Evolutionary conservation across 2,797 vertebrate genomes (phyloP), one percentile per base, ranked within the genome.

Genomic region (Chloroceryle amazona): DNA sequence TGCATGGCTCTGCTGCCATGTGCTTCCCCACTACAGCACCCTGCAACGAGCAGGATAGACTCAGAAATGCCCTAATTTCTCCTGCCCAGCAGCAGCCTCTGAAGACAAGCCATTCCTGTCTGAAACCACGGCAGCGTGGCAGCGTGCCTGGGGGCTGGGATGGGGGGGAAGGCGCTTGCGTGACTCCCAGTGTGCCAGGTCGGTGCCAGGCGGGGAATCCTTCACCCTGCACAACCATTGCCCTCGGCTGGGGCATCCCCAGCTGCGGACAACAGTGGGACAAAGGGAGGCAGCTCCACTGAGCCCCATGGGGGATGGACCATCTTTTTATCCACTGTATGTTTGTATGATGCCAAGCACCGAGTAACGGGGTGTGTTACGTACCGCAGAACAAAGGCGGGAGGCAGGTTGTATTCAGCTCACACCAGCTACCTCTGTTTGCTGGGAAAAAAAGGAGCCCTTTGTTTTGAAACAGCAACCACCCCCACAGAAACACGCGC

Each of bases 381-480:
- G 73, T 60, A 54, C 73, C 0, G 1, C 16, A 1, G 86, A 89
- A 93, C 94, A 93, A 93, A 97, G 92, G 95, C 91, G 84, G 86
- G 26, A 75, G 81, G 92, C 76, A 93, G 87, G 93, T 72, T 92
- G 81, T 29, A 31, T 88, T 94, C 94, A 71, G 87, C 88, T 90
- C 86, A 51, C 90, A 94, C 85, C 91, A 93, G 85, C 91, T 52
- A 95, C 91, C 82, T 93, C 96, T n/a, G 44, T 44, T 60, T 52
- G 80, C 92, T 62, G 80, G 80, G 26, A 29, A 26, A 89, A 92
- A 96, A 95, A 93, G 86, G 83, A 96, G 85, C 73, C 61, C 86
- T 96, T 97, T 97, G 96, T 96, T 79, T 90, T 92, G 92, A 58
- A 93, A 33, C 76, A 84, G 79, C 68, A 74, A 75, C 55, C 75